Percentiles rank a stretch among this genome's conserved stretches.
Conservation (phyloP, 2,888 invertebrate species). For the Empis livida region DNA sequence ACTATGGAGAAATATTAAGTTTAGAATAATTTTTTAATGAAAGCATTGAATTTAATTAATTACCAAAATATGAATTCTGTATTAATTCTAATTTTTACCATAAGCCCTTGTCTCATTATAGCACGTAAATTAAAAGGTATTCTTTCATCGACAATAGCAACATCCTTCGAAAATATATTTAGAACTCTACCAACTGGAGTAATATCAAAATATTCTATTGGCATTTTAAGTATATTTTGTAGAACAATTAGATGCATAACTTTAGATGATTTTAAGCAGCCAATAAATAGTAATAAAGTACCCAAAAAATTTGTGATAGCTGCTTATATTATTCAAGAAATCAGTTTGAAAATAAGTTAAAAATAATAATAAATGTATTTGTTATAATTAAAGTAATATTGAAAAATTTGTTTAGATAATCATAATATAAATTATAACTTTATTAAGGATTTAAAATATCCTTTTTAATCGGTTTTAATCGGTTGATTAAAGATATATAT, state of each 20-base stretch:
- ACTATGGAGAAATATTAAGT: no score
- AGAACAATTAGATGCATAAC: conserved; percentile 46
- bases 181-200: conserved; percentile 65
- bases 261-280: conserved; percentile 43
- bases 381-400: background rate
- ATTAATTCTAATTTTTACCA: conserved; percentile 28
- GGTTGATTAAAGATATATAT: no score
- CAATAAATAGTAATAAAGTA: conserved; percentile 33
- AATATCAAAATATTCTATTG: conserved; percentile 64
- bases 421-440: no score
- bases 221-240: conserved; percentile 47
- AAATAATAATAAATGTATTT: background rate
- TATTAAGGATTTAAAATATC: no score
- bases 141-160: conserved; percentile 43
- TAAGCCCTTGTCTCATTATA: conserved; percentile 32
- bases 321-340: conserved; percentile 15
- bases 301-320: conserved; percentile 27
- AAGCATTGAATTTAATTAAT: no score
- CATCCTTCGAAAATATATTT: conserved; percentile 49
- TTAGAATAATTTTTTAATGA: no score
- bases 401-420: background rate
- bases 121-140: conserved; percentile 36
- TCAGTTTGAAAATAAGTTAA: conserved; percentile 1
- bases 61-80: no score
- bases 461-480: no score